Percentiles rank a stretch among this genome's conserved stretches.
Evolutionary conservation across 2,888 invertebrate genomes (phyloP).

Genomic region (Phasia obesa): DNA sequence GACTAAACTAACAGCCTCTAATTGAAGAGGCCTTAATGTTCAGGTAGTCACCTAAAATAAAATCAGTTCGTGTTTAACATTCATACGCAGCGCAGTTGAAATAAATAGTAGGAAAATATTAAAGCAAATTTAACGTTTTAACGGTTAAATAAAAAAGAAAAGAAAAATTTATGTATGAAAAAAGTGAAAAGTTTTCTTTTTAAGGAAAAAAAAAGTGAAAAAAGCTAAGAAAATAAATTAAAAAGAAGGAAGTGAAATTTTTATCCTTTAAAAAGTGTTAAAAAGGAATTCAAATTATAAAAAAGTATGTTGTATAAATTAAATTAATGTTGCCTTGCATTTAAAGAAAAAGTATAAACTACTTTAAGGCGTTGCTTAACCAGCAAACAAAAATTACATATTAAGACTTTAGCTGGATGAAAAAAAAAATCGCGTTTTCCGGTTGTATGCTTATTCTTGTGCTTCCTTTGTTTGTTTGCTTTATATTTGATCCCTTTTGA

Average conservation of each 20-base stretch:
- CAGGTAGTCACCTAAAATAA: conserved; percentile 62
- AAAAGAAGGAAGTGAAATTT: background rate
- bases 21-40: conserved; percentile 66
- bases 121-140: conserved; percentile 37
- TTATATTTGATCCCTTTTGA: conserved; percentile 6
- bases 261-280: background rate
- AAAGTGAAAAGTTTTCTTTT: conserved; percentile 29
- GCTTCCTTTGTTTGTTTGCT: conserved; percentile 23
- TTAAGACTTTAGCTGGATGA: background rate
- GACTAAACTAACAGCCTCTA: conserved; percentile 40
- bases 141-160: conserved; percentile 45
- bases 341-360: background rate
- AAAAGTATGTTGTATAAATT: conserved; percentile 30
- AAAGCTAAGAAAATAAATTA: conserved; percentile 20
- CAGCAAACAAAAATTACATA: conserved; percentile 3
- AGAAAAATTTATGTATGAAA: no score
- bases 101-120: conserved; percentile 20
- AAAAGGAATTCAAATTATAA: conserved; percentile 2
- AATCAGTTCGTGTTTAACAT: conserved; percentile 70
- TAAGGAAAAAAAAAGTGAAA: conserved; percentile 33
- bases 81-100: conserved; percentile 66
- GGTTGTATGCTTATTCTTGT: conserved; percentile 44
- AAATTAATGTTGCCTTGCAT: background rate
- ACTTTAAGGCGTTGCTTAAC: conserved; percentile 43
- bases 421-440: conserved; percentile 56